A percentile compares a stretch with the other conserved stretches of the same genome.
Conservation (phyloP, 2,797 vertebrate genomes). For the Smutsia gigantea region DNA sequence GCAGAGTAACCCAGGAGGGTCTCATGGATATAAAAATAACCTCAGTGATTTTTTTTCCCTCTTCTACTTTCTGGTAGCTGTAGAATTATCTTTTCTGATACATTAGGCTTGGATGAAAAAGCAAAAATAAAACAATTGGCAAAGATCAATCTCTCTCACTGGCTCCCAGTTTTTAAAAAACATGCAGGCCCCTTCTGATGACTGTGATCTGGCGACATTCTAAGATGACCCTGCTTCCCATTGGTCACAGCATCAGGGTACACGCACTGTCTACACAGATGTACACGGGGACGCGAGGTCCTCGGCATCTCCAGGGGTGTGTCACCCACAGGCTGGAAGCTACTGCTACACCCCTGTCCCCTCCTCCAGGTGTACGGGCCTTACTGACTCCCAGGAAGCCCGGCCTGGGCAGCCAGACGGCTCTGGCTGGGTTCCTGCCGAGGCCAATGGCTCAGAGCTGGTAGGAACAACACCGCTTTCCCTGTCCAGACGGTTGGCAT, state of each 20-base stretch:
- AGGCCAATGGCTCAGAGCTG: fast-evolving
- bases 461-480: fast-evolving
- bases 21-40: fast-evolving
- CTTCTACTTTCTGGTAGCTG: not conserved
- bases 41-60: not conserved
- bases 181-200: not conserved
- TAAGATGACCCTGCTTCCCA: not conserved
- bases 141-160: not conserved
- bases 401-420: fast-evolving
- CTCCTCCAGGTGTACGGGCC: not conserved
- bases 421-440: fast-evolving
- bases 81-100: not conserved
- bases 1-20: not conserved
- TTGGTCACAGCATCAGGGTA: fast-evolving
- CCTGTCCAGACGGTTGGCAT: not conserved
- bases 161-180: not conserved
- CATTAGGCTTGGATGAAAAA: not conserved
- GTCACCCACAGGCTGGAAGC: not conserved
- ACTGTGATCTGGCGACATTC: fast-evolving
- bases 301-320: not conserved
- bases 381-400: not conserved
- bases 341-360: fast-evolving
- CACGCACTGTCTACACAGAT: not conserved
- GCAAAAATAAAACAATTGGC: not conserved
- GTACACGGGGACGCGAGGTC: fast-evolving